phyloP scores from a whole-genome alignment of 2,113 vertebrate genomes.

The Neotoma lepida region DNA sequence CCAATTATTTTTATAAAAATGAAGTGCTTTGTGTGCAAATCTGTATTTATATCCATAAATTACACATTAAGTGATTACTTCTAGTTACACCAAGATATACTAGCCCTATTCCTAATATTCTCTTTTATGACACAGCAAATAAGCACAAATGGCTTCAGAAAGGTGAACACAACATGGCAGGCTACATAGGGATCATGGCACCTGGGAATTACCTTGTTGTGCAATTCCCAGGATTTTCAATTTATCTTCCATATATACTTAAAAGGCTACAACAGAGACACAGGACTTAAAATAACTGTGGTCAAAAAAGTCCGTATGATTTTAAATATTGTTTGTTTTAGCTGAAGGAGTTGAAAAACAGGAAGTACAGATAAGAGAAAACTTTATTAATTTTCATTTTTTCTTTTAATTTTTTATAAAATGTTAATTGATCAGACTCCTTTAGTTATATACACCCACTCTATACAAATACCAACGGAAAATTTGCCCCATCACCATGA shows the following conservation, averaged over 20 bases:
- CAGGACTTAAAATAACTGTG: background rate
- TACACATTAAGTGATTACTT: background rate
- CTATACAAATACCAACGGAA: background rate
- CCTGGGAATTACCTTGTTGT: background rate
- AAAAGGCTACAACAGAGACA: background rate
- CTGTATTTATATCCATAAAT: background rate
- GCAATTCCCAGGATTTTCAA: background rate
- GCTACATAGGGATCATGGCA: background rate
- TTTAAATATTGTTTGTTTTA: background rate
- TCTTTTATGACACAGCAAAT: background rate
- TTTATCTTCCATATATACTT: background rate
- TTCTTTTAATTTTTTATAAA: background rate
- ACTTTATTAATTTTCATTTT: background rate
- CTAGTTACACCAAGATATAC: background rate
- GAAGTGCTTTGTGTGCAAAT: background rate
- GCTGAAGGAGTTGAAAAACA: background rate
- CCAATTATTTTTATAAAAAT: background rate
- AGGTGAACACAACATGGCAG: background rate
- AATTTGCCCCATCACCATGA: rapidly evolving
- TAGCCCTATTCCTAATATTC: background rate
- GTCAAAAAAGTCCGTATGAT: background rate
- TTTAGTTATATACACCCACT: background rate
- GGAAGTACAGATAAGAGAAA: background rate
- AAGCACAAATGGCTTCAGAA: background rate
- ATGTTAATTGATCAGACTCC: background rate